Conservation (phyloP, 2,113 vertebrate species). For the Phalacrocorax carbo region DNA sequence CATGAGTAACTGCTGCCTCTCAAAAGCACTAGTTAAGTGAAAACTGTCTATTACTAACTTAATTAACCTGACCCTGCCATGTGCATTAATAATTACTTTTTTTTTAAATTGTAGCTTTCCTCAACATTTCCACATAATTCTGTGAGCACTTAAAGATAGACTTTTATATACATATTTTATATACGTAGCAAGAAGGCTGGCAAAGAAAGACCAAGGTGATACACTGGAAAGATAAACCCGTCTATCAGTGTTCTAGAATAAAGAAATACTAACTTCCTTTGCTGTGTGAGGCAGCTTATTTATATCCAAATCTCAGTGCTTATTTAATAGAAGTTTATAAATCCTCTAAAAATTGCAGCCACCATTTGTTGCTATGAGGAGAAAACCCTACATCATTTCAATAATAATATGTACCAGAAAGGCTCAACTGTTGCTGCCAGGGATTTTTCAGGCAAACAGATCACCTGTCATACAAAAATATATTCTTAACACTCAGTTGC, state of each 20-base stretch:
- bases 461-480: background rate
- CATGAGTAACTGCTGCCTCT: background rate
- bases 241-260: background rate
- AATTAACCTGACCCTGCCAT: background rate
- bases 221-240: background rate
- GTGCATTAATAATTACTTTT: background rate
- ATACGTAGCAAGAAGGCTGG: background rate
- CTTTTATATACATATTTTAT: background rate
- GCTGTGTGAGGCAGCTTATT: background rate
- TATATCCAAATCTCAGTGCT: background rate
- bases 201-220: background rate
- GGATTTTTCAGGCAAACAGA: background rate
- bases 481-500: background rate
- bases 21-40: background rate
- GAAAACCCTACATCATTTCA: background rate
- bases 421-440: background rate
- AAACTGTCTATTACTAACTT: background rate
- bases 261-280: background rate
- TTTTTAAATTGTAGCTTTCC: background rate
- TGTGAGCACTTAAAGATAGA: background rate
- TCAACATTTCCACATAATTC: background rate
- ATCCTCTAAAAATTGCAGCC: background rate
- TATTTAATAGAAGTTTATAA: background rate
- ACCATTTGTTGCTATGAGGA: background rate
- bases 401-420: background rate